A percentile compares a stretch with the other conserved stretches of the same genome.
These are phyloP conservation scores for Zapus hudsonius DNA, from an alignment of 2,113 vertebrate species.

Conservation along the genomic window DNA sequence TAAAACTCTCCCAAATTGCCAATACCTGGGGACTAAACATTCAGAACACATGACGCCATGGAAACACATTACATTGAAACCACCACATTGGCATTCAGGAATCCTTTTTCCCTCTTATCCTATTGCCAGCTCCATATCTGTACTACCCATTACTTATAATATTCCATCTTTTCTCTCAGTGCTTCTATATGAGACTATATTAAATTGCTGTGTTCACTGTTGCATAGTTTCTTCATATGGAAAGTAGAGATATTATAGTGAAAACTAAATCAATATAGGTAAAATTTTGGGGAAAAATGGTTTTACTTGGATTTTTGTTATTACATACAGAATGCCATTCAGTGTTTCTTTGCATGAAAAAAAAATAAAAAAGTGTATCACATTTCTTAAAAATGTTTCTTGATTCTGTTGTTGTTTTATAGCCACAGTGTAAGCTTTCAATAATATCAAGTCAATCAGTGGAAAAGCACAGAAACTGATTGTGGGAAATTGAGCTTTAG, in stretches of 20 bases:
- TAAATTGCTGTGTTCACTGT: neutral
- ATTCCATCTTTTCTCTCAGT: neutral
- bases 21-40: no score
- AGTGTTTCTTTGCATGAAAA: neutral
- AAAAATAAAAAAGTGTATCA: neutral
- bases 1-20: no score
- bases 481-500: neutral
- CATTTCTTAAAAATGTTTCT: neutral
- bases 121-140: neutral
- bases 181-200: neutral
- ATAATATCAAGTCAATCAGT: neutral
- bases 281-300: neutral
- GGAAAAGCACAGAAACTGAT: neutral
- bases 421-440: neutral
- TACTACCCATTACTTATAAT: neutral
- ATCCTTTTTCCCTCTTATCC: neutral
- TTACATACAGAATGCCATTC: neutral
- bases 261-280: neutral
- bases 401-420: neutral
- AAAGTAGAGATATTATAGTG: neutral
- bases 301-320: conserved; percentile 1
- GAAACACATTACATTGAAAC: no score
- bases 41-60: no score
- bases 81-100: neutral
- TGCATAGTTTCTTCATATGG: neutral